Percentiles rank a stretch among this genome's conserved stretches.
Evolutionary conservation across 2,888 invertebrate genomes (phyloP).

Genomic region (Drosophila anomalata): DNA sequence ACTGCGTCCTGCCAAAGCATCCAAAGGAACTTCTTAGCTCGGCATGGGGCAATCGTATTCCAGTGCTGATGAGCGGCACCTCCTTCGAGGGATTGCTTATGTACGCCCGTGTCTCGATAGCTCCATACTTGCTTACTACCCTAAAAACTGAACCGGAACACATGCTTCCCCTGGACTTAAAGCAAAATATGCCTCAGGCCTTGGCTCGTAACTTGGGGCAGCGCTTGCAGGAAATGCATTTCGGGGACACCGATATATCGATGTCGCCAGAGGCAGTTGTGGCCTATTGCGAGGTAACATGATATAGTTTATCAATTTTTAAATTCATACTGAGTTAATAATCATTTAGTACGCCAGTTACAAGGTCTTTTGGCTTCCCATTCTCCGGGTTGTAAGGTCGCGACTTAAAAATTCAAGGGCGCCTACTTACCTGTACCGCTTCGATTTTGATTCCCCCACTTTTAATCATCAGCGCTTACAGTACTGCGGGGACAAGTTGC

Average conservation of each 20-base stretch:
- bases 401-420: constrained; percentile 62
- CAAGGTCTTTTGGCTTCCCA: constrained; percentile 82
- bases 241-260: constrained; percentile 65
- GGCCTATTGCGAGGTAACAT: constrained; percentile 78
- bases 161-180: constrained; percentile 74
- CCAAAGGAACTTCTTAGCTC: constrained; percentile 68
- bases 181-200: constrained; percentile 52
- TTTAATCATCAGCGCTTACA: constrained; percentile 81
- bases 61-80: constrained; percentile 81
- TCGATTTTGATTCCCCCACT: constrained; percentile 81
- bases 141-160: constrained; percentile 71
- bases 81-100: constrained; percentile 82
- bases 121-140: constrained; percentile 68
- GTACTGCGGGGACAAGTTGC: constrained; percentile 75
- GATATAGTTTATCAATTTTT: too few species aligned
- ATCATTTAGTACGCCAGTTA: constrained; percentile 78
- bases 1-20: constrained; percentile 72
- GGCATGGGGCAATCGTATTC: constrained; percentile 82
- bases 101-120: constrained; percentile 66
- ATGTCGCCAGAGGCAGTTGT: constrained; percentile 74
- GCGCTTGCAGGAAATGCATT: constrained; percentile 61
- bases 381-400: constrained; percentile 66
- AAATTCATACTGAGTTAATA: constrained; percentile 2
- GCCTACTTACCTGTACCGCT: constrained; percentile 82
- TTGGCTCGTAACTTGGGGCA: constrained; percentile 60